phyloP scores from a whole-genome alignment of 2,797 vertebrate species.

The Psittacula derbiana region DNA sequence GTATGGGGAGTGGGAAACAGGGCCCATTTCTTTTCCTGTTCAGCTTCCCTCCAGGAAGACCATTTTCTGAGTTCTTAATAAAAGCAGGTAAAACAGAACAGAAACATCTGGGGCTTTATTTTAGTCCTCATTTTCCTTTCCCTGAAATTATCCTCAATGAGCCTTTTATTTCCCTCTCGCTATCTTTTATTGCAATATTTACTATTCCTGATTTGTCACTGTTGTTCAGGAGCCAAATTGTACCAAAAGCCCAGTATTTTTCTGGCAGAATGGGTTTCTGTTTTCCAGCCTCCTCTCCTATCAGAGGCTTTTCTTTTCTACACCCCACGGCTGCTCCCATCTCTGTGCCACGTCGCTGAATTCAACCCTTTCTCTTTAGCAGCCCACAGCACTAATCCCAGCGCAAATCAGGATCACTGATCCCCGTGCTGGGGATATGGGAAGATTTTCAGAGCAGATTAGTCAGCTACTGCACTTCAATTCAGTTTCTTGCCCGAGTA shows the following conservation, averaged over 20 bases:
- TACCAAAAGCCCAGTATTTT: background rate
- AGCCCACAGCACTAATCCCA: background rate
- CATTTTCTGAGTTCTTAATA: background rate
- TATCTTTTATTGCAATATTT: background rate
- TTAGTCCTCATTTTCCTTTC: background rate
- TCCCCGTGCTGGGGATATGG: rapidly evolving
- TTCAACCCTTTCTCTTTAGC: background rate
- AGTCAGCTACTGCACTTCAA: background rate
- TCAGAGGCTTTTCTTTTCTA: background rate
- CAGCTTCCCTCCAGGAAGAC: rapidly evolving
- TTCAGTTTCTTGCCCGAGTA: background rate
- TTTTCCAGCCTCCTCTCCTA: background rate
- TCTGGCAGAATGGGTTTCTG: background rate
- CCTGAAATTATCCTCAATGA: slow-evolving; percentile 9
- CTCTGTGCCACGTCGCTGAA: background rate
- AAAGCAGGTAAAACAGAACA: slow-evolving; percentile 3
- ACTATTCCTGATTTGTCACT: background rate
- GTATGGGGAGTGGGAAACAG: background rate
- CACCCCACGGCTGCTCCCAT: rapidly evolving
- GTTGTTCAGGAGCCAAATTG: background rate
- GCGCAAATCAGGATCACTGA: background rate
- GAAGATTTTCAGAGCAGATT: background rate
- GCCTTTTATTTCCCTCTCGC: slow-evolving; percentile 25
- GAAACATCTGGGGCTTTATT: background rate
- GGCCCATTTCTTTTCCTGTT: background rate